phyloP scores from a whole-genome alignment of 2,797 vertebrate species.

The Epinephelus coioides region DNA sequence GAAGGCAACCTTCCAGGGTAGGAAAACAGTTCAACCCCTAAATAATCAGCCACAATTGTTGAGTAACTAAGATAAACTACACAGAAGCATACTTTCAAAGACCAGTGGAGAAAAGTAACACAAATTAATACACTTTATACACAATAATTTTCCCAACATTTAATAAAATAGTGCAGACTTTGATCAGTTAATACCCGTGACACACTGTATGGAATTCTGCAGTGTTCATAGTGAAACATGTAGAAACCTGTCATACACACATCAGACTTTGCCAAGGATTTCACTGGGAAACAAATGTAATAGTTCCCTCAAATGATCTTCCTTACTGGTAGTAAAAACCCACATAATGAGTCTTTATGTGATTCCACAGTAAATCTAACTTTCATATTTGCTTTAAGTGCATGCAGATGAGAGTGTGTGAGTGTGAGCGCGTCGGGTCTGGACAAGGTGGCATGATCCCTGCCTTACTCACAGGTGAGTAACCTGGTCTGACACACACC shows the following conservation, averaged over 20 bases:
- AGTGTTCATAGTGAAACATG: background rate
- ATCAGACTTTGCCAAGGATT: background rate
- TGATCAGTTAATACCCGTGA: background rate
- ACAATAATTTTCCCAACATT: background rate
- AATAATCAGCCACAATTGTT: background rate
- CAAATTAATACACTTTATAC: background rate
- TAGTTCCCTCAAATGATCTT: background rate
- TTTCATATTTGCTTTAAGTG: background rate
- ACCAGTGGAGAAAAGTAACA: background rate
- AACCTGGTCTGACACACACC: slow-evolving; percentile 41
- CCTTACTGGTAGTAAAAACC: background rate
- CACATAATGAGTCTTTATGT: background rate
- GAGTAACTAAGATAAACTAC: background rate
- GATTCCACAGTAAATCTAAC: background rate
- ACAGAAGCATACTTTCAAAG: background rate
- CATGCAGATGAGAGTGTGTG: background rate
- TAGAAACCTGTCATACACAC: background rate
- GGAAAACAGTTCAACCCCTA: background rate
- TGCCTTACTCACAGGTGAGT: slow-evolving; percentile 73
- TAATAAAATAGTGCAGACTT: background rate
- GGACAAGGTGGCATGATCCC: slow-evolving; percentile 51
- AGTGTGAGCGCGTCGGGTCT: slow-evolving; percentile 38
- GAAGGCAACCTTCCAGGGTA: background rate
- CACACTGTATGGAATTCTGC: background rate
- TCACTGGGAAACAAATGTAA: background rate